These are phyloP conservation scores for Drosophila erecta DNA, from an alignment of 1,140 invertebrate genomes.

Conservation along the genomic window DNA sequence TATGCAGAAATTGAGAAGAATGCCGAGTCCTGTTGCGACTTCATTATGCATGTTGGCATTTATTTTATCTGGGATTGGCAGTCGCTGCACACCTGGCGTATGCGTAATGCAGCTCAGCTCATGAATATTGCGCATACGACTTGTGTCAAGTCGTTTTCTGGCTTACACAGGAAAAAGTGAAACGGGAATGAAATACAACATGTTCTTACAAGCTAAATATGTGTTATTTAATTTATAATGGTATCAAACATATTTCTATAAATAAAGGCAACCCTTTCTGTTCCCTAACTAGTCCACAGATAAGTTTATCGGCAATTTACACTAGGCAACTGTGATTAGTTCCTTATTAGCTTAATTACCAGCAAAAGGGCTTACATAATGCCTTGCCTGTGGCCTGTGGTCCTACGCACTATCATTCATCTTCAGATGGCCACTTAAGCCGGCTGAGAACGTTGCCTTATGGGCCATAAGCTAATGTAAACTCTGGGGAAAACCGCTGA, in stretches of 20 bases:
- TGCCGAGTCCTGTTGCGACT: slow-evolving; percentile 24
- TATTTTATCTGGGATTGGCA: slow-evolving; percentile 21
- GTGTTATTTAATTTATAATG: no score
- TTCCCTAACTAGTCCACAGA: slow-evolving; percentile 1
- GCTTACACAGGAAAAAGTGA: neutral
- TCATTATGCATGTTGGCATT: slow-evolving; percentile 29
- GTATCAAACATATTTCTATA: no score
- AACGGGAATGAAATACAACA: no score
- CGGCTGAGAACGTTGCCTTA: slow-evolving; percentile 38
- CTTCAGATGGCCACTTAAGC: slow-evolving; percentile 53
- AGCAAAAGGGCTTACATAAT: slow-evolving; percentile 7
- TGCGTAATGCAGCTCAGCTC: slow-evolving; percentile 38
- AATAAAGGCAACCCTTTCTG: neutral
- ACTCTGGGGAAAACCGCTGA: slow-evolving; percentile 26
- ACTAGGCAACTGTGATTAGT: slow-evolving; percentile 46
- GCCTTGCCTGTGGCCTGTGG: slow-evolving; percentile 22
- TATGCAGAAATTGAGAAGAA: slow-evolving; percentile 25
- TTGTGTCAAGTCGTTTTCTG: neutral
- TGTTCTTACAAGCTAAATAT: no score
- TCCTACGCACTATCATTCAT: slow-evolving; percentile 33
- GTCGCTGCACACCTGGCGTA: slow-evolving; percentile 59
- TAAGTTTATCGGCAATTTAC: slow-evolving; percentile 39
- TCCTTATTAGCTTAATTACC: slow-evolving; percentile 44
- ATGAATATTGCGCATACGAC: slow-evolving; percentile 60
- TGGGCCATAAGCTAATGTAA: slow-evolving; percentile 59